phyloP scores from a whole-genome alignment of 2,888 invertebrate genomes.

The Acleris emargana region DNA sequence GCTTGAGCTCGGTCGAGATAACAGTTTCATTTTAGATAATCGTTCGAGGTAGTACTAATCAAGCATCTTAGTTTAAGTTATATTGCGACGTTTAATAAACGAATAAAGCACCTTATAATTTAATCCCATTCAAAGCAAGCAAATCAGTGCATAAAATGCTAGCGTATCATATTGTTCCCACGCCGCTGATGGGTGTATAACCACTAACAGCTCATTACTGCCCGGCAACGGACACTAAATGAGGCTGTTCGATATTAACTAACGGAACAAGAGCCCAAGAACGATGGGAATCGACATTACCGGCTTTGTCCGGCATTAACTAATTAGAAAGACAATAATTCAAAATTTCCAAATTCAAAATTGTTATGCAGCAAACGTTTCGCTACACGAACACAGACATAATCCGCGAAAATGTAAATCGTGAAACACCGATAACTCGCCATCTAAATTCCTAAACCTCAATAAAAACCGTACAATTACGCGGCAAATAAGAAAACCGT shows the following conservation, averaged over 20 bases:
- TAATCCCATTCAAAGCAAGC: neutral
- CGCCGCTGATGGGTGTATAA: conserved; percentile 24
- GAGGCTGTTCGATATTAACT: conserved; percentile 33
- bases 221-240: conserved; percentile 33
- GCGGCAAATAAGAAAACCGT: conserved; percentile 65
- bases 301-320: neutral
- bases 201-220: conserved; percentile 35
- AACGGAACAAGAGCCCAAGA: conserved; percentile 30
- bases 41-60: too few species aligned
- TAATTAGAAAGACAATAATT: neutral
- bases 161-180: conserved; percentile 29
- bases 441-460: conserved; percentile 32
- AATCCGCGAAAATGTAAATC: conserved; percentile 33
- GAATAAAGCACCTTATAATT: neutral
- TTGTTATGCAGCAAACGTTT: conserved; percentile 17
- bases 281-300: conserved; percentile 16
- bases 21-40: too few species aligned
- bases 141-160: conserved; percentile 31
- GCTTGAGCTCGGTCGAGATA: too few species aligned
- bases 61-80: too few species aligned
- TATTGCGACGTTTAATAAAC: too few species aligned
- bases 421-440: conserved; percentile 28
- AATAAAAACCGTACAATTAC: conserved; percentile 38
- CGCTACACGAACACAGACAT: conserved; percentile 22
- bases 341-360: conserved; percentile 2